A percentile compares a stretch with the other conserved stretches of the same genome.
Conservation (phyloP, 2,797 vertebrate genomes). For the Otolemur crassicaudatus region DNA sequence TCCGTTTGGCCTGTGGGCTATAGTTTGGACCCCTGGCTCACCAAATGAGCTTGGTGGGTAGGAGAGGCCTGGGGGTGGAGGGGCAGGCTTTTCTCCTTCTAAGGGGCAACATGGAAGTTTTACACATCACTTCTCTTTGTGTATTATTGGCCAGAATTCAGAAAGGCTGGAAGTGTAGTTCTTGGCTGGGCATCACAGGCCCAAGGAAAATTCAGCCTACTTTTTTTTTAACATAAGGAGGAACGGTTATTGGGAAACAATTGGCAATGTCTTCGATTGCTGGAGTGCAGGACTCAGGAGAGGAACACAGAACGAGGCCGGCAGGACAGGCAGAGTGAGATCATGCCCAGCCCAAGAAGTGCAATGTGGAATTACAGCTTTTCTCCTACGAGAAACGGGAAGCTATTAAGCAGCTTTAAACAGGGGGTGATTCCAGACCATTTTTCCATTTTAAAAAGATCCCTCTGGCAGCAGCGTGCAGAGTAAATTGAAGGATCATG, state of each 20-base stretch:
- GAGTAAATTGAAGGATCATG: neutral
- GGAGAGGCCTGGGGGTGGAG: accelerated
- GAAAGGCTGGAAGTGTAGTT: neutral
- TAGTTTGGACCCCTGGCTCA: neutral
- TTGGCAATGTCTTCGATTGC: neutral
- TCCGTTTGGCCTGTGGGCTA: neutral
- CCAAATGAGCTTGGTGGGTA: neutral
- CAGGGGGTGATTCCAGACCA: neutral
- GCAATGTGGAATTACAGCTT: neutral
- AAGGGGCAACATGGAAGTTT: neutral
- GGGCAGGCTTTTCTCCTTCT: neutral
- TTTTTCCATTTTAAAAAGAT: neutral
- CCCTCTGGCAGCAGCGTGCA: neutral
- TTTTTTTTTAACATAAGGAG: neutral
- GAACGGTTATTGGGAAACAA: neutral
- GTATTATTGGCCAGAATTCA: neutral
- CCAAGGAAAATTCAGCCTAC: neutral
- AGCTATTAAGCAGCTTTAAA: neutral
- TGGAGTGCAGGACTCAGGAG: neutral
- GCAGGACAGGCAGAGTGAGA: neutral
- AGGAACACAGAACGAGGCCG: neutral
- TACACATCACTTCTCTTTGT: neutral
- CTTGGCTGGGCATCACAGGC: neutral
- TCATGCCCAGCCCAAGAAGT: neutral
- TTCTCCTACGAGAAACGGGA: neutral